Evolutionary conservation across 2,113 vertebrate species (phyloP), one percentile per base, ranked within the genome.

Genomic region (Brachionichthys hirsutus): DNA sequence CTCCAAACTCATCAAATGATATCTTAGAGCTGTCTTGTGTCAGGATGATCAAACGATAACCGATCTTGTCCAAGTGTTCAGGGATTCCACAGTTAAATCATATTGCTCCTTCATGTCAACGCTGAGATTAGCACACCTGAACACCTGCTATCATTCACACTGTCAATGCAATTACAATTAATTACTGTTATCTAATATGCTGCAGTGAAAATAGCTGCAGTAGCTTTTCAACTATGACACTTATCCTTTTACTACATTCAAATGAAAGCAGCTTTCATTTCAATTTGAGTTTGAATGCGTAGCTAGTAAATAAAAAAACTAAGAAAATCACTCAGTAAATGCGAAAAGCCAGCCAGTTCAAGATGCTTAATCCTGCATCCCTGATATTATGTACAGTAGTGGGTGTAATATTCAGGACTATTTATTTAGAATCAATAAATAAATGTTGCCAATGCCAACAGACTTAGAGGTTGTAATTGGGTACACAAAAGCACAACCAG

Each of bases 11-110:
- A 53, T 70, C 45, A 70, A 59, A 75, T 54, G 30, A 71, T 60
- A 54, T 50, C 62, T 56, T 55, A 56, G 63, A 73, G 51, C 63
- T 60, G 57, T 68, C 48, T 13, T 43, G 45, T 71, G 62, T 57
- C 62, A 54, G 30, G 65, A 42, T 70, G 65, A 78, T 82, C 59
- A 75, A 78, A 68, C 52, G 12, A 36, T 47, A 55, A 45, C 44
- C 51, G 68, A 69, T 69, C 60, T 67, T 44, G 12, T 71, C 19
- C 14, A 16, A 43, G 51, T 42, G 49, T 45, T 47, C 60, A 73
- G 47, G 38, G 17, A 46, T 41, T 56, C 60, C 38, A 13, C 38
- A 43, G 47, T 54, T 69, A 24, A 59, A 58, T 35, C 18, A 6
- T 67, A 67, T 70, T 62, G 61, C 53, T 40, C 13, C 22, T 17